Conservation (phyloP, 1,140 invertebrate species). For the Nautilus pompilius region DNA sequence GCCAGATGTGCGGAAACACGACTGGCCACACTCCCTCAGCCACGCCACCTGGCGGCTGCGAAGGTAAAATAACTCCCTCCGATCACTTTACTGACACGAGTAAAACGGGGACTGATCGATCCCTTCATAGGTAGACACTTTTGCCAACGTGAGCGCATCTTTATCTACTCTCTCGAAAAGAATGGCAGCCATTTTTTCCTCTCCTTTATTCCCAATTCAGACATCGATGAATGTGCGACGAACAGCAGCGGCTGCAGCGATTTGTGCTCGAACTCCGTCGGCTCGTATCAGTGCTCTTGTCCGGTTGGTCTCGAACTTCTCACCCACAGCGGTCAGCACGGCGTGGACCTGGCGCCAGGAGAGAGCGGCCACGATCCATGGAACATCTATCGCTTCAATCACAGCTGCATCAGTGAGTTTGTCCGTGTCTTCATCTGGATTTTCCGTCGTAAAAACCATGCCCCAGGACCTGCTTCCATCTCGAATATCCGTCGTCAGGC, state of each 20-base stretch:
- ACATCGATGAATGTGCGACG: constrained; percentile 26
- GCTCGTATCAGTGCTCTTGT: constrained; percentile 27
- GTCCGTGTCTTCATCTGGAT: too few species aligned
- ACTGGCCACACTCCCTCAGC: constrained; percentile 11
- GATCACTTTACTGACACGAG: too few species aligned
- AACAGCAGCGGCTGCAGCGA: constrained; percentile 21
- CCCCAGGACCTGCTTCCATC: too few species aligned
- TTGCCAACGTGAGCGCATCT: too few species aligned
- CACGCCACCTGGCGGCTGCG: constrained; percentile 6
- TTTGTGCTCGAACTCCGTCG: constrained; percentile 17
- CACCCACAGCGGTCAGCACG: constrained; percentile 14
- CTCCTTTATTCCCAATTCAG: constrained; percentile 15
- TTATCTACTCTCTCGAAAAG: too few species aligned
- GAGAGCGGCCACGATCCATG: constrained; percentile 13
- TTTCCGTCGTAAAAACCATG: too few species aligned
- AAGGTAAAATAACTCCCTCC: too few species aligned
- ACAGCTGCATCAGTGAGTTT: constrained; percentile 15
- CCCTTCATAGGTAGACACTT: too few species aligned
- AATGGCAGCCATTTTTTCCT: too few species aligned
- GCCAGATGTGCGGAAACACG: constrained; percentile 18
- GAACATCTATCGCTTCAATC: constrained; percentile 15
- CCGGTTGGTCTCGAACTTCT: constrained; percentile 12
- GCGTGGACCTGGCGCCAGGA: constrained; percentile 1
- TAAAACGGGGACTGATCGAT: too few species aligned
- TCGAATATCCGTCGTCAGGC: too few species aligned